phyloP scores from a whole-genome alignment of 92 coral and sea anemone genomes.

The Muricea muricata region DNA sequence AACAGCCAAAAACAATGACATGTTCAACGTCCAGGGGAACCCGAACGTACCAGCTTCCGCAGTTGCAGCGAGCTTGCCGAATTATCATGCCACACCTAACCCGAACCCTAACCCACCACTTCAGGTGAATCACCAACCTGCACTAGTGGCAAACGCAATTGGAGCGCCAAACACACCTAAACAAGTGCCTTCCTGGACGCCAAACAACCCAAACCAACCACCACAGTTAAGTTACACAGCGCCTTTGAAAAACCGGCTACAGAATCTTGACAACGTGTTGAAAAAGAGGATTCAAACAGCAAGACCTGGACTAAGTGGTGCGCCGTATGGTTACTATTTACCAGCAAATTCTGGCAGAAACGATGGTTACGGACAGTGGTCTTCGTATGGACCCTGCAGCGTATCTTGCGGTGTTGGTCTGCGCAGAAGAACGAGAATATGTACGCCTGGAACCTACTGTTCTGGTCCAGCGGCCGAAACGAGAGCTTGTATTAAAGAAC shows the following conservation, averaged over 20 bases:
- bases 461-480: slow-evolving; percentile 72
- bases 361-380: slow-evolving; percentile 78
- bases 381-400: slow-evolving; percentile 79
- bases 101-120: background rate
- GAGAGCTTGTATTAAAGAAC: slow-evolving; percentile 83
- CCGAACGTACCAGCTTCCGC: background rate
- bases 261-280: background rate
- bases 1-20: background rate
- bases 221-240: background rate
- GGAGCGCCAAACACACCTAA: background rate
- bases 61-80: background rate
- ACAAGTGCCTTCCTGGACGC: background rate
- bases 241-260: slow-evolving; percentile 11
- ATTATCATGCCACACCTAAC: background rate
- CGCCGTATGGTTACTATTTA: background rate
- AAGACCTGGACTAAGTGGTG: slow-evolving; percentile 48
- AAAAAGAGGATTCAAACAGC: slow-evolving; percentile 16
- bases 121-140: background rate
- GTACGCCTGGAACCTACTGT: slow-evolving; percentile 75
- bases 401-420: slow-evolving; percentile 85
- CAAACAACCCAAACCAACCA: background rate
- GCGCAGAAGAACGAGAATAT: slow-evolving; percentile 80
- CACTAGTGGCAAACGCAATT: background rate
- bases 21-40: background rate
- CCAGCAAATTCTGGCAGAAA: background rate